Base-by-base conservation (phyloP, 2,797 vertebrate species). In the Poecilia picta region DNA sequence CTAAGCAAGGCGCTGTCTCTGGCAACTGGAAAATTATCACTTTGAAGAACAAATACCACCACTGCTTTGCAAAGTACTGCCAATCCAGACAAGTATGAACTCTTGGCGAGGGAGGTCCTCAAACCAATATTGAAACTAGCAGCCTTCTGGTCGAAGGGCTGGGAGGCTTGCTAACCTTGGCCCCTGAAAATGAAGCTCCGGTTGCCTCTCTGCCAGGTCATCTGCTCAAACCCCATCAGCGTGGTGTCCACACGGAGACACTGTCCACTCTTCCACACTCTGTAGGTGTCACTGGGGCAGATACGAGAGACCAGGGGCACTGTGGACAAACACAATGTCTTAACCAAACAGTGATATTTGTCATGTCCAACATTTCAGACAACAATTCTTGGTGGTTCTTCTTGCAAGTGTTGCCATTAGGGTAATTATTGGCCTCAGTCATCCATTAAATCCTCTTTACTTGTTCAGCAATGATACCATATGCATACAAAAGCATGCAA, bases 171-270 rank as follows among this genome's bases (percentile, higher is more conserved):
- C 95, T 94, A 84, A 99, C 98, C 98, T 96, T 98, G 97, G 41
- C 98, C 98, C 80, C 93, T 96, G 93, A 99, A 99, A 90, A 99
- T 97, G 3, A 99, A 99, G 93, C 98, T 99, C 81, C 98, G 96
- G 90, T 97, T 98, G 88, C 98, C 98, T 88, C 98, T 96, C 92
- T 99, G 98, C 98, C 98, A 99, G n/a, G 98, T 98, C 98, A 99
- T 99, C 28, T 99, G 98, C 87, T 99, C 98, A 4, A 99, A 99
- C 77, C 98, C 98, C 92, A 97, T 97, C 81, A 99, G 93, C 0
- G 98, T 99, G 66, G 98, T 99, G 94, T 99, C 98, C 28, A 99
- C 97, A 0, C 98, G 97, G 76, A 99, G 95, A 93, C 97, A 98
- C 95, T 99, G 98, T 16, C 98, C 98, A 0, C 98, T 98, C 94